Base-by-base conservation (phyloP, 2,888 invertebrate species). In the Bombylius discolor region DNA sequence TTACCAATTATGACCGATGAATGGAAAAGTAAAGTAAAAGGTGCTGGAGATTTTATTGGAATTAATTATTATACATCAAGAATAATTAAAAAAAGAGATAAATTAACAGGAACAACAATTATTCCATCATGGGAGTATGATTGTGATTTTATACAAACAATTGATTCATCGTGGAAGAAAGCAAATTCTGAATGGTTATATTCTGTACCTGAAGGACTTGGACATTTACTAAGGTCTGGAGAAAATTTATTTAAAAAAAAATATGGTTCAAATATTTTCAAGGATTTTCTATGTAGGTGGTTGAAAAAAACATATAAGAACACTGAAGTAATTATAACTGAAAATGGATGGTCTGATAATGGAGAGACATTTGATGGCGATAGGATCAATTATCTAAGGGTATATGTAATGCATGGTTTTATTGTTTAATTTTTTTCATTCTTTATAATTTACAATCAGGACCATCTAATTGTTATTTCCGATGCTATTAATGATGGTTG, bases 291-390 rank as follows among this genome's bases (percentile, higher is more conserved):
- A 36, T 50, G 13, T 48, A 68, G 68, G 39, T 81, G 79, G 77
- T 76, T 83, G 23, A 79, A 78, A 60, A 67, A 76, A 0, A 73
- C 73, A 39, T 84, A 80, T 65, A 74, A 77, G 39, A 74, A 81
- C 61, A 75, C 78, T 0, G 72, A 72, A 50, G 75, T 83, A 9
- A 68, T 79, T 61, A 77, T 83, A 42, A 79, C 78, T 0, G 83
- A 83, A 64, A 82, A 81, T 62, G 82, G 83, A 4, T 81, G 75
- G 66, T 76, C 78, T 0, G 79, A 77, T 33, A 66, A 64, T 8
- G 70, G 70, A 5, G 61, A 64, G 9, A 47, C 73, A n/a, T 73
- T 78, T 46, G 63, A 68, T 6, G 59, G 64, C 7, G 73, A 72
- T 3, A 68, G 81, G n/a, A 62, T 68, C 51, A 55, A 53, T 3